Conservation (phyloP, 37 sponge, comb jelly and placozoan species). For the Dysidea cf. avara region DNA sequence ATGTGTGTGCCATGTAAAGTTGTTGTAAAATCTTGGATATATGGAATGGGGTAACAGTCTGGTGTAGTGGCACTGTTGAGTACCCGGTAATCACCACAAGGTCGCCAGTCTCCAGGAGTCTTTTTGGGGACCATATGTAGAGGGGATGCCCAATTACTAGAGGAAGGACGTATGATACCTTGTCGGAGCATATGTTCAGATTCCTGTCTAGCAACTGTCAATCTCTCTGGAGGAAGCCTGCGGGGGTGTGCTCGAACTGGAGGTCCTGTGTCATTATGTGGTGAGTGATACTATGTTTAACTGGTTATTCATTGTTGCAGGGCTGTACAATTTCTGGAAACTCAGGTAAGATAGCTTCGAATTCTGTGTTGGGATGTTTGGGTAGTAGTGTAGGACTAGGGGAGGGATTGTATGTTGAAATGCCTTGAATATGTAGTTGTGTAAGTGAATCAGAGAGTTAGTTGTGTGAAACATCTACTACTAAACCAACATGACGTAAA, state of each 20-base stretch:
- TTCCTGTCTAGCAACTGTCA: slow-evolving; percentile 19
- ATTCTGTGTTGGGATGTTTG: slow-evolving; percentile 26
- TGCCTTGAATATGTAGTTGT: slow-evolving; percentile 39
- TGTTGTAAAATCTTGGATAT: slow-evolving; percentile 22
- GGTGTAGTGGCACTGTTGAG: slow-evolving; percentile 17
- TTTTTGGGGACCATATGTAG: no score
- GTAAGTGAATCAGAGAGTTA: slow-evolving; percentile 36
- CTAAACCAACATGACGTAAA: slow-evolving; percentile 41
- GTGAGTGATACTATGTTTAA: slow-evolving; percentile 42
- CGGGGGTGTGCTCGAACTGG: slow-evolving; percentile 44
- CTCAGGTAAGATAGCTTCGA: slow-evolving; percentile 31
- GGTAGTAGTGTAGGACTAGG: slow-evolving; percentile 24
- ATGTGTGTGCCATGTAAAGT: slow-evolving; percentile 15
- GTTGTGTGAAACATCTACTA: slow-evolving; percentile 51
- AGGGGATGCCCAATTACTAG: slow-evolving; percentile 42
- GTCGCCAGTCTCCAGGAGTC: no score
- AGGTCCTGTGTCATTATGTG: slow-evolving; percentile 41
- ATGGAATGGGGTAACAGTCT: slow-evolving; percentile 26
- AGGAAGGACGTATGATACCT: slow-evolving; percentile 48
- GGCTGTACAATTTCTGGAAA: slow-evolving; percentile 45
- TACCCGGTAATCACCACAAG: slow-evolving; percentile 30
- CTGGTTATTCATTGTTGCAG: slow-evolving; percentile 11
- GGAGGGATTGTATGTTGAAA: slow-evolving; percentile 9
- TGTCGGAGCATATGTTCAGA: slow-evolving; percentile 45
- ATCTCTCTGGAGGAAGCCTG: slow-evolving; percentile 30